Evolutionary conservation across 2,888 invertebrate species (phyloP).

Genomic region (Polyommatus iphigenia): DNA sequence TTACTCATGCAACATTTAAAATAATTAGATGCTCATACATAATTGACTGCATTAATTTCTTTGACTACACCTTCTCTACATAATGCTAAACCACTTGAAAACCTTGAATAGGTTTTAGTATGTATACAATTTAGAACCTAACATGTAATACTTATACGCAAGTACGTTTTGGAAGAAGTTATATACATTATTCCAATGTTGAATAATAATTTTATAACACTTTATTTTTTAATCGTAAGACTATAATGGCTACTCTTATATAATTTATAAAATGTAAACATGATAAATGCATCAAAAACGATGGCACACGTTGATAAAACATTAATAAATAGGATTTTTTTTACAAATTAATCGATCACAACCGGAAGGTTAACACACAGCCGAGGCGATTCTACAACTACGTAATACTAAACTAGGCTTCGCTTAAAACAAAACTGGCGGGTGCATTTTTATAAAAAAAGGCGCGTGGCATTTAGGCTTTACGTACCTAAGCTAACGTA

Average conservation of each 20-base stretch:
- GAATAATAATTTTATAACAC: background rate
- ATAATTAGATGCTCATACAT: background rate
- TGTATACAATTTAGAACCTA: background rate
- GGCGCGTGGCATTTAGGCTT: background rate
- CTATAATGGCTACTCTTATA: background rate
- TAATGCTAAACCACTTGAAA: slow-evolving; percentile 1
- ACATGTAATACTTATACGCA: background rate
- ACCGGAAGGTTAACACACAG: slow-evolving; percentile 38
- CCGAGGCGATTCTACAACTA: slow-evolving; percentile 32
- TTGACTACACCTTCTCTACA: slow-evolving; percentile 1
- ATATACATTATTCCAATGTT: background rate
- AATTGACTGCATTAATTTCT: background rate
- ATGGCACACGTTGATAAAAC: slow-evolving; percentile 27
- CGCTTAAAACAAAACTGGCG: slow-evolving; percentile 20
- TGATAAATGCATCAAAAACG: slow-evolving; percentile 31
- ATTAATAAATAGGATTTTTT: slow-evolving; percentile 25
- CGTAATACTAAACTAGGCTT: slow-evolving; percentile 25
- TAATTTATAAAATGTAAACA: slow-evolving; percentile 30
- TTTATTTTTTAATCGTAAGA: background rate
- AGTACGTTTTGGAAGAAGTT: background rate
- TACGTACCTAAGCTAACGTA: background rate
- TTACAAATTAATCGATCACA: slow-evolving; percentile 37
- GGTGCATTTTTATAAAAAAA: slow-evolving; percentile 25
- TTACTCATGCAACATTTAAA: background rate
- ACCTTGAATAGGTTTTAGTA: background rate